Conservation (phyloP, 2,888 invertebrate genomes). For the Orthosia gothica region DNA sequence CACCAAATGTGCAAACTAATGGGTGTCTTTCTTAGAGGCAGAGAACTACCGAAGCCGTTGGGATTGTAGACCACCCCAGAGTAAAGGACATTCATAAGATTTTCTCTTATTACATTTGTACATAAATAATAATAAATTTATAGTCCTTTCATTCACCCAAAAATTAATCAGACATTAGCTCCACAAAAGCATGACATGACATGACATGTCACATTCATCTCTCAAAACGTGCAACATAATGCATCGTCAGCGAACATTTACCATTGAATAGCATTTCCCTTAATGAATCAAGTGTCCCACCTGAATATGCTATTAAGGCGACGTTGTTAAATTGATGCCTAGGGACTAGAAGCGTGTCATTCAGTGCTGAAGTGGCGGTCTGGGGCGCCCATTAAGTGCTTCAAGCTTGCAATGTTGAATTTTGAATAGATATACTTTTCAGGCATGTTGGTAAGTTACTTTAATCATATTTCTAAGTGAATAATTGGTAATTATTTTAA, state of each 20-base stretch:
- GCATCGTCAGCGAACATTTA: slow-evolving; percentile 44
- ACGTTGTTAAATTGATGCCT: too few relatives aligned
- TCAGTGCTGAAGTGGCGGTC: not conserved
- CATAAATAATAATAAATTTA: too few relatives aligned
- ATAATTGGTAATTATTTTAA: not conserved
- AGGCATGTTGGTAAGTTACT: not conserved
- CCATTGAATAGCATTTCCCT: slow-evolving; percentile 14
- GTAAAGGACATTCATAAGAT: too few relatives aligned
- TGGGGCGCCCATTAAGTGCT: not conserved
- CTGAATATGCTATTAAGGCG: slow-evolving; percentile 46
- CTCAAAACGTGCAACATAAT: slow-evolving; percentile 23
- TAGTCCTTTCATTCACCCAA: too few relatives aligned
- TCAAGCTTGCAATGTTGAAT: slow-evolving; percentile 1
- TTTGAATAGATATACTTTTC: slow-evolving; percentile 7
- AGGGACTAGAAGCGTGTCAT: too few relatives aligned
- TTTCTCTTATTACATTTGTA: too few relatives aligned
- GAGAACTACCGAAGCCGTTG: too few relatives aligned
- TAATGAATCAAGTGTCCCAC: slow-evolving; percentile 48
- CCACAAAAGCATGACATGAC: too few relatives aligned
- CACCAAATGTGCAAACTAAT: too few relatives aligned
- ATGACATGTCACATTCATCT: slow-evolving; percentile 28
- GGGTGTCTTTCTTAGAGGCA: too few relatives aligned
- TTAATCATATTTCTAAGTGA: not conserved
- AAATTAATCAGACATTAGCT: too few relatives aligned
- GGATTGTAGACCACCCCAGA: too few relatives aligned